phyloP scores from a whole-genome alignment of 53 echinoderm and acorn worm genomes.

The Echinometra lucunter region DNA sequence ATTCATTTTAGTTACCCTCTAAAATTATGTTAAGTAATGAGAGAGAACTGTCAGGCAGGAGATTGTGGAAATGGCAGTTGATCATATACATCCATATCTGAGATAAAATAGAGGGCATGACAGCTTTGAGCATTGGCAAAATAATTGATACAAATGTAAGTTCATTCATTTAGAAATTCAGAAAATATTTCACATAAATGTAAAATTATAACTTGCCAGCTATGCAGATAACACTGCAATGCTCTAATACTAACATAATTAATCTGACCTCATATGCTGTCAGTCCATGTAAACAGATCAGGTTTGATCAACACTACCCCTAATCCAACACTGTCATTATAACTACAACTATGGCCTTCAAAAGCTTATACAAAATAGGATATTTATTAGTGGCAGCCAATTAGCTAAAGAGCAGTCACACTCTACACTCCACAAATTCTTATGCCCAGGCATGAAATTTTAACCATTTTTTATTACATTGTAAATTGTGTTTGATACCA shows the following conservation, averaged over 20 bases:
- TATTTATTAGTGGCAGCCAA: too few relatives aligned
- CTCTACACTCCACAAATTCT: too few relatives aligned
- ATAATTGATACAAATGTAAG: background rate
- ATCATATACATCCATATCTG: background rate
- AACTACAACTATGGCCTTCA: too few relatives aligned
- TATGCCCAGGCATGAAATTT: too few relatives aligned
- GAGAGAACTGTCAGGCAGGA: background rate
- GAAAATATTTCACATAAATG: background rate
- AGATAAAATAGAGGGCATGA: background rate
- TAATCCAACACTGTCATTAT: too few relatives aligned
- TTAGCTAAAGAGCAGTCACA: too few relatives aligned
- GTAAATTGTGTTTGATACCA: too few relatives aligned
- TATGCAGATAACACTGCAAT: background rate
- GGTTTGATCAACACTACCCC: too few relatives aligned
- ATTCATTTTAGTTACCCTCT: background rate
- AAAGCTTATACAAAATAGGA: too few relatives aligned
- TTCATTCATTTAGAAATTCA: background rate
- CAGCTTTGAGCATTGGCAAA: background rate
- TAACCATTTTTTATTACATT: too few relatives aligned
- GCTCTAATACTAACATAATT: background rate
- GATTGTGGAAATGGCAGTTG: background rate
- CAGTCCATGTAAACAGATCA: too few relatives aligned
- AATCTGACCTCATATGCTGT: background rate
- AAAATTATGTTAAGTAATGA: background rate
- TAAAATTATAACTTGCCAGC: background rate